These are phyloP conservation scores for Helobdella robusta DNA, from an alignment of 2,888 invertebrate genomes.

Conservation along the genomic window DNA sequence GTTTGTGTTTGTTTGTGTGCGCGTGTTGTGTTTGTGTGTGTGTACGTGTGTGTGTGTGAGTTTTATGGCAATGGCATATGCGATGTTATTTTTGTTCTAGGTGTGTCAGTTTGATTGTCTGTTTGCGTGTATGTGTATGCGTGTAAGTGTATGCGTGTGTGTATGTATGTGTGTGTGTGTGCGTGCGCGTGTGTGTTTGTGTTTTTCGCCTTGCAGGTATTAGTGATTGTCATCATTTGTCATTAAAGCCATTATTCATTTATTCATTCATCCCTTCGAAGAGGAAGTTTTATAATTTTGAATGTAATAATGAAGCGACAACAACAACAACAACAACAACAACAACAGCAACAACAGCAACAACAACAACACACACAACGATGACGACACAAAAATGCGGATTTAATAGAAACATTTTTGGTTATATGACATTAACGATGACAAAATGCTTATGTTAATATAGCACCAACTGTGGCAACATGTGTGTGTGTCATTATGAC, in stretches of 20 bases:
- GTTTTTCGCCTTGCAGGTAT: no score
- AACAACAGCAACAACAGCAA: neutral
- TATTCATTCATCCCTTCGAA: no score
- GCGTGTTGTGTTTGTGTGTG: neutral
- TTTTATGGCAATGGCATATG: neutral
- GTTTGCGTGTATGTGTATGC: neutral
- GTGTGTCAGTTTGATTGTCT: neutral
- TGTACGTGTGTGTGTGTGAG: conserved; percentile 20
- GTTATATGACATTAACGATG: no score
- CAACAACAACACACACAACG: neutral
- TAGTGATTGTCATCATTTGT: no score
- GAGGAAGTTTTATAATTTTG: no score
- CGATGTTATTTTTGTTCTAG: no score
- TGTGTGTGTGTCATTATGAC: no score
- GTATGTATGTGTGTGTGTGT: conserved; percentile 7
- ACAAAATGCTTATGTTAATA: no score
- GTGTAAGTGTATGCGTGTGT: conserved; percentile 6
- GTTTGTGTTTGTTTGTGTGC: conserved; percentile 24
- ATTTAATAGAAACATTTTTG: no score
- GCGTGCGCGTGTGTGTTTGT: neutral
- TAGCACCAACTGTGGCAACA: no score
- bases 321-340: neutral
- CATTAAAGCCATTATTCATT: no score
- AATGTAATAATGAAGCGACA: neutral
- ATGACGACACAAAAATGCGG: no score